Conservation (phyloP, 2,797 vertebrate genomes). For the Takifugu ocellatus region DNA sequence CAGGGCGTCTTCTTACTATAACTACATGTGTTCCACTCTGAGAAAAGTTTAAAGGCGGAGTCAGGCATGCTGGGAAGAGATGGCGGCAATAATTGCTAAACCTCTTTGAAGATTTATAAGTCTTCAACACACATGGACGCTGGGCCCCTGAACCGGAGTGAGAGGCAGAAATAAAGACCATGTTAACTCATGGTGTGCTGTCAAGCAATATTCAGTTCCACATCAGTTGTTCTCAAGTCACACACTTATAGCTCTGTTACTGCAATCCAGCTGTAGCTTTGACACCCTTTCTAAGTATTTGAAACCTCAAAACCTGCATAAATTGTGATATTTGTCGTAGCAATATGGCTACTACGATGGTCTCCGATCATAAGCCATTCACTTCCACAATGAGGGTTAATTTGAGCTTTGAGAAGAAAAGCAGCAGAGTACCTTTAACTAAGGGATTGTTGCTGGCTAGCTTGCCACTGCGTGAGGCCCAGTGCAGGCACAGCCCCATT, state of each 20-base stretch:
- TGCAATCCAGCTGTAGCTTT: neutral
- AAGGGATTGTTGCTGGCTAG: constrained; percentile 67
- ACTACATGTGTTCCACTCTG: constrained; percentile 36
- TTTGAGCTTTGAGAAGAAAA: constrained; percentile 72
- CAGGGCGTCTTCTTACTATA: constrained; percentile 14
- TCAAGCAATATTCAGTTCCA: constrained; percentile 18
- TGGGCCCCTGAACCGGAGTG: constrained; percentile 72
- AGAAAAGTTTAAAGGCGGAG: constrained; percentile 55
- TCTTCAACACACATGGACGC: constrained; percentile 84
- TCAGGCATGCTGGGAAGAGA: constrained; percentile 73
- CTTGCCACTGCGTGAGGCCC: constrained; percentile 84
- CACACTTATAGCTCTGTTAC: neutral
- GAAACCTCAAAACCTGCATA: too few species aligned
- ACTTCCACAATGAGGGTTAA: constrained; percentile 73
- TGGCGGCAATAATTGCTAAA: constrained; percentile 60
- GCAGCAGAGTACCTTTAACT: constrained; percentile 68
- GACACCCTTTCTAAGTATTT: neutral
- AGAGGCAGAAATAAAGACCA: constrained; percentile 32
- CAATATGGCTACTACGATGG: constrained; percentile 39
- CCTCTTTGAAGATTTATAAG: constrained; percentile 91
- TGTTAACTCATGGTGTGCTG: constrained; percentile 63
- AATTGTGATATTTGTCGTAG: neutral
- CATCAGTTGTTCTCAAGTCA: neutral
- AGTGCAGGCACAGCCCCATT: constrained; percentile 71
- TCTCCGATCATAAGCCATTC: constrained; percentile 65